Evolutionary conservation across 1,140 invertebrate species (phyloP), one percentile per base, ranked within the genome.

Genomic region (Drosophila suzukii): DNA sequence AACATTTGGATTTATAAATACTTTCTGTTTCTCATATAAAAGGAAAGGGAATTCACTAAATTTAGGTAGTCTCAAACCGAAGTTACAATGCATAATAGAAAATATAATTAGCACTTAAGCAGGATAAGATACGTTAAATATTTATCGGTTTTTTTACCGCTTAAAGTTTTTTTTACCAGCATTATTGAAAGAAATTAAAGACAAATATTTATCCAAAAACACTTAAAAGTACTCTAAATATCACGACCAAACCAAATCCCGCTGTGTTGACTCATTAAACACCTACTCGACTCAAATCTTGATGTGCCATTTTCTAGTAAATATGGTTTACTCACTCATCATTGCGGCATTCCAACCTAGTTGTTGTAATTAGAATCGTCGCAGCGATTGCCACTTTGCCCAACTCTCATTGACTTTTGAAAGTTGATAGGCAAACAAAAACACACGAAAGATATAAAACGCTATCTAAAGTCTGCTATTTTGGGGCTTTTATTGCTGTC

Each of bases 401-500:
- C 77, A 75, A 81, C 72, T 76, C 61, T 61, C 54, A 36, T 71
- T 50, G 32, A 65, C 76, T 85, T 84, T 84, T 81, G 76, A 79
- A 84, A 84, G 81, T 68, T 74, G 78, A 85, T 78, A 73, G 50
- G 55, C 55, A 67, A 75, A 71, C 44, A 77, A 12, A 77, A 12
- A 72, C 39, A 77, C 41, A 62, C 39, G 36, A 32, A 82, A 77
- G n/a, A 85, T 71, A 88, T 88, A 86, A 72, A 55, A 67, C 63
- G 44, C 30, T 71, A 71, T 71, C 67, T 71, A 17, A 47, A 50
- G 34, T 54, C 63, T 60, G 61, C 32, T 84, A 84, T 78, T 74
- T 81, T 74, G 60, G 73, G 61, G 59, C 56, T 72, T 54, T 65
- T 70, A 70, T 72, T 59, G 43, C 65, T 63, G 61, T 58, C 76